Evolutionary conservation across 1,140 invertebrate genomes (phyloP).

Genomic region (Scylla paramamosain): DNA sequence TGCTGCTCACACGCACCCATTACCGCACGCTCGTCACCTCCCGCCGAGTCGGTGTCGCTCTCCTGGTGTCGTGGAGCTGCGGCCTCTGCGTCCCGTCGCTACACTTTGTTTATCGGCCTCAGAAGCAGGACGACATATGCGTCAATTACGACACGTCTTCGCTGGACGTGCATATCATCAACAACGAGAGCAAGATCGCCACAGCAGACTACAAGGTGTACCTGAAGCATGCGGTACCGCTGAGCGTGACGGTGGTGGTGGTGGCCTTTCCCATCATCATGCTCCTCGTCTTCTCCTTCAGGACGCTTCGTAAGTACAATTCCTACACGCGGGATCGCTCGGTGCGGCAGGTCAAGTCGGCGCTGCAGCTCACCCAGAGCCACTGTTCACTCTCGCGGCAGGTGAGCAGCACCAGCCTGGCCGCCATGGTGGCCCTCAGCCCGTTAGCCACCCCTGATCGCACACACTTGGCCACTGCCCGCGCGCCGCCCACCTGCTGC

Average conservation of each 20-base stretch:
- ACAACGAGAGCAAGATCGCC: constrained; percentile 76
- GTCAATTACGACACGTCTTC: constrained; percentile 76
- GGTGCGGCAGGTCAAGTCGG: constrained; percentile 73
- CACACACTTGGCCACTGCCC: neutral
- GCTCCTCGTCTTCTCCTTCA: constrained; percentile 69
- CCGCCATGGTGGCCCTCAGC: constrained; percentile 59
- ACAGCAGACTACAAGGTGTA: constrained; percentile 75
- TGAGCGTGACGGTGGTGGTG: constrained; percentile 70
- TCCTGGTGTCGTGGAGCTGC: constrained; percentile 68
- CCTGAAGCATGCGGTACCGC: constrained; percentile 67
- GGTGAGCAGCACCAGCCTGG: constrained; percentile 62
- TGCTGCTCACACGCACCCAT: constrained; percentile 73
- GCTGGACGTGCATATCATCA: constrained; percentile 75
- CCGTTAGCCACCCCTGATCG: neutral
- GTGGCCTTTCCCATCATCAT: constrained; percentile 68
- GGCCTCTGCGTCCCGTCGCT: constrained; percentile 68
- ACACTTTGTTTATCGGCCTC: constrained; percentile 71
- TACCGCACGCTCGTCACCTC: constrained; percentile 72
- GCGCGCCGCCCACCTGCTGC: neutral
- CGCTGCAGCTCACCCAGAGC: constrained; percentile 72
- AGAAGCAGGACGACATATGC: constrained; percentile 69
- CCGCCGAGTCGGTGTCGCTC: constrained; percentile 50
- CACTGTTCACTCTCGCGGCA: constrained; percentile 65
- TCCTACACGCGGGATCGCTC: constrained; percentile 69
- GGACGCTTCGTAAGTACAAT: constrained; percentile 71